A percentile compares a stretch with the other conserved stretches of the same genome.
phyloP scores from a whole-genome alignment of 2,888 invertebrate genomes.

The Gymnoscelis rufifasciata region DNA sequence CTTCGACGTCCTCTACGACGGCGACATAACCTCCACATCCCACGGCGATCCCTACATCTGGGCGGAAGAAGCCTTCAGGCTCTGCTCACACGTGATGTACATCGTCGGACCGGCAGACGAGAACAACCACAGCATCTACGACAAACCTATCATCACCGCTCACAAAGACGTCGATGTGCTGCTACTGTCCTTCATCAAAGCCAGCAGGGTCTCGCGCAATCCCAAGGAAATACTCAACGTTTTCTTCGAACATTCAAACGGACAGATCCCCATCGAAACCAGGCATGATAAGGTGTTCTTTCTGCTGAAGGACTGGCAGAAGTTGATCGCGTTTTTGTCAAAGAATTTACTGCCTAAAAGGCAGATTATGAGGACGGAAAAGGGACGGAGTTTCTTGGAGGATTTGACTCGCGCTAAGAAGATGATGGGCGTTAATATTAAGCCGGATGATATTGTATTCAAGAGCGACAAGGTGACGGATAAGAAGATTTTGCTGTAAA shows the following conservation, averaged over 20 bases:
- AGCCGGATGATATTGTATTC: conserved; percentile 46
- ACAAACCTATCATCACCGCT: conserved; percentile 58
- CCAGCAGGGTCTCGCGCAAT: conserved; percentile 35
- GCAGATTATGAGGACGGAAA: conserved; percentile 61
- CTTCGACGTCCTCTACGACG: conserved; percentile 61
- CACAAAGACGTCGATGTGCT: conserved; percentile 55
- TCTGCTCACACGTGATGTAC: conserved; percentile 58
- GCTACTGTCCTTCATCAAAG: conserved; percentile 49
- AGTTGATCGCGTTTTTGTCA: conserved; percentile 60
- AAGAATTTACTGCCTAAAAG: conserved; percentile 61
- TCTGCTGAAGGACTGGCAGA: conserved; percentile 65
- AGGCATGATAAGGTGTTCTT: conserved; percentile 50
- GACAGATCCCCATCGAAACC: conserved; percentile 54
- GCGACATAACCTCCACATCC: conserved; percentile 52
- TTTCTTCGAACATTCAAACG: conserved; percentile 63
- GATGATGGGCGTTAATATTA: conserved; percentile 42
- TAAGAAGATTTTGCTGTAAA: conserved; percentile 54
- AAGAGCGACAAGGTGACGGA: conserved; percentile 41
- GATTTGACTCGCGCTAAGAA: conserved; percentile 63
- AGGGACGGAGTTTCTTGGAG: conserved; percentile 60
- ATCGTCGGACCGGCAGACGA: conserved; percentile 60
- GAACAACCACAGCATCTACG: conserved; percentile 57
- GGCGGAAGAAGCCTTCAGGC: conserved; percentile 57
- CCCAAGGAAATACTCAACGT: conserved; percentile 59
- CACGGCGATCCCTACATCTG: conserved; percentile 64